Conservation (phyloP, 23 tunicate genomes). For the Ciona savignyi region DNA sequence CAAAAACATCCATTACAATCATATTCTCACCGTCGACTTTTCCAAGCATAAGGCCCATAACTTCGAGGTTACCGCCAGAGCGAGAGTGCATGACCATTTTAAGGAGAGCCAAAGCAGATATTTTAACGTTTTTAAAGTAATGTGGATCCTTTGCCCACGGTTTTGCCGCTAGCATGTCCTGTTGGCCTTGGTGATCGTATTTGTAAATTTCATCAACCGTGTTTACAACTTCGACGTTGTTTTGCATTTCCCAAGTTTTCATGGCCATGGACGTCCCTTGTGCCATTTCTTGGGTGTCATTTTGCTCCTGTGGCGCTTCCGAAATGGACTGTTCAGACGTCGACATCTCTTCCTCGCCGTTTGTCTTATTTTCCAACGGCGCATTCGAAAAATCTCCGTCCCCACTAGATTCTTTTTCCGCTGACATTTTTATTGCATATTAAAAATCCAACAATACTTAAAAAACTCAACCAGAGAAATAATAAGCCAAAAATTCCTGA, state of each 20-base stretch:
- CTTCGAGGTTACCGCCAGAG: slow-evolving; percentile 93
- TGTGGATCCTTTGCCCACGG: slow-evolving; percentile 97
- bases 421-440: too few species aligned
- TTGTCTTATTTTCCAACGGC: not conserved
- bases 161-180: slow-evolving; percentile 84
- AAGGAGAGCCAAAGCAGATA: slow-evolving; percentile 91
- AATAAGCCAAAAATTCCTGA: too few species aligned
- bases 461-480: too few species aligned
- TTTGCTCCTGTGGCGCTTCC: not conserved
- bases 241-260: slow-evolving; percentile 84
- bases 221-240: slow-evolving; percentile 56
- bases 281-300: slow-evolving; percentile 27
- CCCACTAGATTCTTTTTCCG: not conserved
- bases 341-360: not conserved
- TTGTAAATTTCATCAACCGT: slow-evolving; percentile 80
- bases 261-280: slow-evolving; percentile 38
- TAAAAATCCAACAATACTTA: too few species aligned
- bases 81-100: slow-evolving; percentile 99
- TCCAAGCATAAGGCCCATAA: slow-evolving; percentile 98
- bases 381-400: not conserved
- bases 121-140: slow-evolving; percentile 88
- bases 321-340: not conserved
- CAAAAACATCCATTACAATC: slow-evolving; percentile 95
- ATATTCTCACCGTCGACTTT: slow-evolving; percentile 93
- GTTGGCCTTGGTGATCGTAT: slow-evolving; percentile 72